phyloP scores from a whole-genome alignment of 2,888 invertebrate genomes.

The Andrena praecox region DNA sequence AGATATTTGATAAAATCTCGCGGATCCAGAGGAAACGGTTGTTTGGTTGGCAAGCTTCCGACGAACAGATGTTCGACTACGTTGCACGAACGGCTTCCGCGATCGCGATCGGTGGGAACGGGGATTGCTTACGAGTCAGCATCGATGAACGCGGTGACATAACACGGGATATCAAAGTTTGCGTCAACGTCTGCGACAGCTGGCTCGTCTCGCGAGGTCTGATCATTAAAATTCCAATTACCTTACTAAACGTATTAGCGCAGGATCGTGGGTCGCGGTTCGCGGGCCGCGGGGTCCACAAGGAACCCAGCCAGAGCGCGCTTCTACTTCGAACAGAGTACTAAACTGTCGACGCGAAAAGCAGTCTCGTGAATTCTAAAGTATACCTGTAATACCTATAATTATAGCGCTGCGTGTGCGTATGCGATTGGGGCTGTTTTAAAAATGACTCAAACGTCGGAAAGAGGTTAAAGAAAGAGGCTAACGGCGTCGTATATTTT shows the following conservation, averaged over 20 bases:
- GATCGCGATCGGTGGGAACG: not conserved
- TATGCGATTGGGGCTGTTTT: constrained; percentile 36
- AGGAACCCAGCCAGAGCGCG: no score
- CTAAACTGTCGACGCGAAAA: not conserved
- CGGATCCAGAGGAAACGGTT: no score
- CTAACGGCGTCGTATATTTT: constrained; percentile 53
- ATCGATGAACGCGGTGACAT: constrained; percentile 54
- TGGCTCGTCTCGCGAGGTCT: not conserved
- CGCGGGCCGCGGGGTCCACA: no score
- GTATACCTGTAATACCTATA: not conserved
- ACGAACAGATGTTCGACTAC: no score
- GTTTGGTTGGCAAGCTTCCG: no score
- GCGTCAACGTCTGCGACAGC: constrained; percentile 12
- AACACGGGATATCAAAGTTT: constrained; percentile 47
- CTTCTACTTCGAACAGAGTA: not conserved
- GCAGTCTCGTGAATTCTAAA: not conserved
- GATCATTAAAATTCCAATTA: constrained; percentile 16
- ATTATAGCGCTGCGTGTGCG: constrained; percentile 35
- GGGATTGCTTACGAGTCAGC: constrained; percentile 9
- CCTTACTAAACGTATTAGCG: not conserved
- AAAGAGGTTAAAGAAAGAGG: constrained; percentile 39
- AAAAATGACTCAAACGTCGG: constrained; percentile 34
- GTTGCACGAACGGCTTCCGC: not conserved
- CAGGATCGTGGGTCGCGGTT: not conserved
- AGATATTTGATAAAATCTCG: no score